These are phyloP conservation scores for Clarias magur DNA, from an alignment of 2,113 vertebrate genomes.

Conservation along the genomic window DNA sequence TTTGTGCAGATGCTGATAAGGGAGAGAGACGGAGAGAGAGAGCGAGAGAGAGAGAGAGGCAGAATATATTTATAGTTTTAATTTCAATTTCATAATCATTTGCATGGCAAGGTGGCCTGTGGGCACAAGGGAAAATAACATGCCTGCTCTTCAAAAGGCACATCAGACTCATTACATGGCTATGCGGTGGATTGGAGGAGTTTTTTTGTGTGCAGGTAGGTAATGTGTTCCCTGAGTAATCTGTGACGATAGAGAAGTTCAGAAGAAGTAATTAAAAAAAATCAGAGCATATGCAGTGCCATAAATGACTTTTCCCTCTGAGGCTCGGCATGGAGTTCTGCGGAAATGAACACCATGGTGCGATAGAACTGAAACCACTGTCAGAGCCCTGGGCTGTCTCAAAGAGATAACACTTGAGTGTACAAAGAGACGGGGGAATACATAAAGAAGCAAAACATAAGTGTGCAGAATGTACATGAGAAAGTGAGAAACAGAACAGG, in stretches of 20 bases:
- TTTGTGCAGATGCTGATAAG: conserved; percentile 72
- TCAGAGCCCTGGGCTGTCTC: conserved; percentile 45
- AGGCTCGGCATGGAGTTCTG: conserved; percentile 58
- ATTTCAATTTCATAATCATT: conserved; percentile 73
- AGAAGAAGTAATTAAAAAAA: conserved; percentile 63
- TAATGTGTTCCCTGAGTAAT: conserved; percentile 74
- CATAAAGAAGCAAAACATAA: background rate
- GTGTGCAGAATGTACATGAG: background rate
- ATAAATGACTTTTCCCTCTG: conserved; percentile 55
- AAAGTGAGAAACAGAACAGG: background rate
- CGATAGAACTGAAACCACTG: conserved; percentile 59
- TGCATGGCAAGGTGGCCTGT: conserved; percentile 66
- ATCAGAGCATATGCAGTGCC: conserved; percentile 56
- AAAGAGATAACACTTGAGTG: conserved; percentile 48
- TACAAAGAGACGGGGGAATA: conserved; percentile 38
- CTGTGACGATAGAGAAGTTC: conserved; percentile 71
- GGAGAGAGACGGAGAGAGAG: conserved; percentile 56
- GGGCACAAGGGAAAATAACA: conserved; percentile 64
- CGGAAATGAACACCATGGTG: conserved; percentile 66
- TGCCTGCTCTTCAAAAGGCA: conserved; percentile 71
- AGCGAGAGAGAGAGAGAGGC: conserved; percentile 56
- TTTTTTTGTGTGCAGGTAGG: conserved; percentile 65
- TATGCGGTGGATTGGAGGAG: conserved; percentile 62
- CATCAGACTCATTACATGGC: conserved; percentile 65
- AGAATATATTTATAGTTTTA: conserved; percentile 66